Percentiles rank a stretch among this genome's conserved stretches.
Evolutionary conservation across 92 coral and sea anemone genomes (phyloP).

Genomic region (Phenganax subtilis): DNA sequence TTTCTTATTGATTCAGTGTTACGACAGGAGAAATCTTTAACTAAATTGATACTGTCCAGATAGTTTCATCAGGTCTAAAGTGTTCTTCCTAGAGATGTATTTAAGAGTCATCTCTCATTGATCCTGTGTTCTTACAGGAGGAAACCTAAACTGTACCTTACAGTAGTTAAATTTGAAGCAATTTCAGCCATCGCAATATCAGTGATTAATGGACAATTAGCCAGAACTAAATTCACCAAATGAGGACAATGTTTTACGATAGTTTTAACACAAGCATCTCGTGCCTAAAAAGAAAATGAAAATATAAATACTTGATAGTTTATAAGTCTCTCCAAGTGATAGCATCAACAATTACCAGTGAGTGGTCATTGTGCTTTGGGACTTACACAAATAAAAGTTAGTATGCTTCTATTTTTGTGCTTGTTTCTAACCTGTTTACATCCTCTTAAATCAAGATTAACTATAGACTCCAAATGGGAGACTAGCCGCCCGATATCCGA

Average conservation of each 20-base stretch:
- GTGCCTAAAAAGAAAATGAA: conserved; percentile 51
- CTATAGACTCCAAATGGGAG: conserved; percentile 72
- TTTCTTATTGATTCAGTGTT: too few species aligned
- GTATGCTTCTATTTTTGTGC: too few species aligned
- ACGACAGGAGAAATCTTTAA: too few species aligned
- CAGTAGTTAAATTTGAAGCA: conserved; percentile 71
- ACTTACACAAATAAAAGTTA: too few species aligned
- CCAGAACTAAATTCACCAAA: conserved; percentile 77
- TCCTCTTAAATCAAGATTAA: conserved; percentile 91
- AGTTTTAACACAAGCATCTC: conserved; percentile 91
- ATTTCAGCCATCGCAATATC: conserved; percentile 80
- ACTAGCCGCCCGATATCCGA: conserved; percentile 83
- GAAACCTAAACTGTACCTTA: conserved; percentile 45
- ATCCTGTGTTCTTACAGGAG: background rate
- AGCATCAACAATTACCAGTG: background rate
- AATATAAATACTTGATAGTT: background rate
- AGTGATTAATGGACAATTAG: conserved; percentile 86
- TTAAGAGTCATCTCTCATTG: too few species aligned
- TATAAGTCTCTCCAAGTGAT: background rate
- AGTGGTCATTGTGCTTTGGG: background rate
- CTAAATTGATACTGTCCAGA: too few species aligned
- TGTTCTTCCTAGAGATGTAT: too few species aligned
- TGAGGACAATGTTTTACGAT: conserved; percentile 89
- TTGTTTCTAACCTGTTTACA: conserved; percentile 72
- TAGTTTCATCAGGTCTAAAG: too few species aligned